Base-by-base conservation (phyloP, 1,140 invertebrate species). In the Pentalonia nigronervosa region DNA sequence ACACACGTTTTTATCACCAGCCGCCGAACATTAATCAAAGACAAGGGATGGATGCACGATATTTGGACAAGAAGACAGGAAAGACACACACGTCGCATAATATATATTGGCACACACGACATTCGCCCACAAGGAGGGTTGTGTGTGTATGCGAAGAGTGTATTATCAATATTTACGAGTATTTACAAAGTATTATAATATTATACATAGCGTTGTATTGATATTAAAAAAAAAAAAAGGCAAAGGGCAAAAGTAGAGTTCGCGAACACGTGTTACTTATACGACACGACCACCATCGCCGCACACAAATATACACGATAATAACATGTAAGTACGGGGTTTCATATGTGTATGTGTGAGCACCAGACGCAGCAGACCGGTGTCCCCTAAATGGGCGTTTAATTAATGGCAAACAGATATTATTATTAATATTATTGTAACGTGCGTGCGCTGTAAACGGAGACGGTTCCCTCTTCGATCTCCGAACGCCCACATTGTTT, bases 101-200 rank as follows among this genome's bases (percentile, higher is more conserved):
- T 23, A 89, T 23, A 89, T 89, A 56, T 89, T 56, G 23, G 88
- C 88, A 89, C 34, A 11, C 41, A 86, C 48, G 14, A 36, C 88
- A 20, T 36, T 36, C 20, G 8, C n/a, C 7, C 47, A 34, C 7
- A 20, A 56, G 48, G 34, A 41, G 50, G 14, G 20, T 41, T 34
- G 47, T 47, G 83, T 47, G 11, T 84, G 23, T 67, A 2, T 67
- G 30, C 21, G 34, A 83, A 21, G 2, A 34, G 8, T 8, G 36
- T 23, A 83, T 83, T n/a, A 89, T 89, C 88, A 89, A 89, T 89
- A 41, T 89, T 89, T 89, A 89, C 48, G 87, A 53, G 17, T 89
- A 89, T 89, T 89, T 89, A 89, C 88, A 41, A 41, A 21, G 50
- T 30, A 76, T 76, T 76, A 48, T 88, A n/a, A 45, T 84, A 84